Conservation (phyloP, 2,113 vertebrate genomes). For the Ceyx margarethae region DNA sequence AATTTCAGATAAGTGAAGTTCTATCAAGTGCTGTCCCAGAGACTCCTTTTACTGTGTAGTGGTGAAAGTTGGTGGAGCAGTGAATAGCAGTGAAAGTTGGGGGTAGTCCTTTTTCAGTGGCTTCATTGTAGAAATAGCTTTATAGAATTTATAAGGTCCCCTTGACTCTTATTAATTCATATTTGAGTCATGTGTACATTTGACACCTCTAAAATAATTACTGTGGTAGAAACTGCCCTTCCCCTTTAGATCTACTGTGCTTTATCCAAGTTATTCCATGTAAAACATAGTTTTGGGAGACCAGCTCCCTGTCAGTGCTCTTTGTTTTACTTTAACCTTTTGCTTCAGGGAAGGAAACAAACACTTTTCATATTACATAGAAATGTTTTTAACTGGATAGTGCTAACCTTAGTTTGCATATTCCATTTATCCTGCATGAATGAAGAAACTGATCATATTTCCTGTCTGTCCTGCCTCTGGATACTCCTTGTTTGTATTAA, state of each 20-base stretch:
- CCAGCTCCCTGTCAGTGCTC: not conserved
- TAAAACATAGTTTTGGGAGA: not conserved
- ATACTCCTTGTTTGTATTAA: conserved; percentile 58
- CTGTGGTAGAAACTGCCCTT: not conserved
- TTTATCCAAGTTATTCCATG: not conserved
- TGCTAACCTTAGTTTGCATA: not conserved
- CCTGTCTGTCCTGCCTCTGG: not conserved
- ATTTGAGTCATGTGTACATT: not conserved
- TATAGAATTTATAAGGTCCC: not conserved
- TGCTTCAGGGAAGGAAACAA: not conserved
- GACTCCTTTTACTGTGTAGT: not conserved
- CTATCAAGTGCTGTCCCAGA: not conserved
- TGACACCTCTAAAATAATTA: not conserved
- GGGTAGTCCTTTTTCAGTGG: not conserved
- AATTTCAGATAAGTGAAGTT: not conserved
- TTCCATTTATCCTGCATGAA: not conserved
- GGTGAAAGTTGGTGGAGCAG: not conserved
- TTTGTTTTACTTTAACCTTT: not conserved
- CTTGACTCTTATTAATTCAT: not conserved
- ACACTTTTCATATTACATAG: not conserved
- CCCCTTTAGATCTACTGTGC: not conserved
- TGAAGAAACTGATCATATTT: not conserved
- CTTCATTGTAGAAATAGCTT: not conserved
- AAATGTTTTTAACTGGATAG: not conserved
- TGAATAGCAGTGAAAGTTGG: too few relatives aligned